Percentiles rank a stretch among this genome's conserved stretches.
Conservation (phyloP, 2,797 vertebrate genomes). For the Lepidocolaptes lacrymiger region DNA sequence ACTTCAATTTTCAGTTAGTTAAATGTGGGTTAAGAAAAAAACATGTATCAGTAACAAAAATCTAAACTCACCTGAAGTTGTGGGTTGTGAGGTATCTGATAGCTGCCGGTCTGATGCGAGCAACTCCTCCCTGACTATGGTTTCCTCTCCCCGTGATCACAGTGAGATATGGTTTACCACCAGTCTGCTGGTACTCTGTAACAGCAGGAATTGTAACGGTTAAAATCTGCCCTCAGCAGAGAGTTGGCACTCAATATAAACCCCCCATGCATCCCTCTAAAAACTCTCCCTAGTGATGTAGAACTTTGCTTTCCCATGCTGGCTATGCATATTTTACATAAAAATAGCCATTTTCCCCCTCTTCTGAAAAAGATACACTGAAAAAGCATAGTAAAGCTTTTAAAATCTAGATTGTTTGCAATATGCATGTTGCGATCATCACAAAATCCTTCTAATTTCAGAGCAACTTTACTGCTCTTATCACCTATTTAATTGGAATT, state of each 20-base stretch:
- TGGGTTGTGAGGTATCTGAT: constrained; percentile 93
- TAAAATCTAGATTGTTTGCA: background rate
- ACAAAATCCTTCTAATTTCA: background rate
- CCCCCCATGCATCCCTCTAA: background rate
- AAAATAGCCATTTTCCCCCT: background rate
- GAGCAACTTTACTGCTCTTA: background rate
- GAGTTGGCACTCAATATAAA: background rate
- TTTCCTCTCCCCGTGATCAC: constrained; percentile 98
- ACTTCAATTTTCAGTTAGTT: constrained; percentile 43
- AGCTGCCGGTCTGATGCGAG: constrained; percentile 95
- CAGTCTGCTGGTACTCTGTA: constrained; percentile 87
- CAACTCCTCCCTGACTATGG: constrained; percentile 95
- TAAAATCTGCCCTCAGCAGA: background rate
- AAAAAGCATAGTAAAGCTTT: background rate
- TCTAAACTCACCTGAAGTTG: constrained; percentile 86
- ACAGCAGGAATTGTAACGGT: constrained; percentile 55
- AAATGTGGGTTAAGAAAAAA: background rate
- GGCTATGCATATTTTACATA: background rate
- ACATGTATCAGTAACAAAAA: background rate
- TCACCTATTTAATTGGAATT: background rate
- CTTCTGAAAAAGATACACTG: background rate
- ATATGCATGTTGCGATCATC: background rate
- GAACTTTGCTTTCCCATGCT: background rate
- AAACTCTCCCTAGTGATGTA: background rate
- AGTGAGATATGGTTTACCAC: constrained; percentile 89